A percentile compares a stretch with the other conserved stretches of the same genome.
Evolutionary conservation across 2,113 vertebrate genomes (phyloP).

Genomic region (Taxidea taxus): DNA sequence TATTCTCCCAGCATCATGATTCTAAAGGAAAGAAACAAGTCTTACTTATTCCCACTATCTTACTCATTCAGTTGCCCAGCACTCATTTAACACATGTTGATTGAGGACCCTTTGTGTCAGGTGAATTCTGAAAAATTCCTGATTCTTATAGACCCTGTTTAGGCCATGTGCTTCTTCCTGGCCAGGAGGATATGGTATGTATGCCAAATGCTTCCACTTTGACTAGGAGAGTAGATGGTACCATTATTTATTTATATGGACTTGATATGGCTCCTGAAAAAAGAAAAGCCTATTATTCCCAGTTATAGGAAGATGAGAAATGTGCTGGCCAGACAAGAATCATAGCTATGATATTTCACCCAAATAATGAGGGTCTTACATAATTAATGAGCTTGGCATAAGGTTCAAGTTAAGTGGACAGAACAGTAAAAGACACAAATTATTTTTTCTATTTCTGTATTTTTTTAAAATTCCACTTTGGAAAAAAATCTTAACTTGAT

Average conservation of each 20-base stretch:
- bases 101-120: not conserved
- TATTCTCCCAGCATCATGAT: not conserved
- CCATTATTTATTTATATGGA: not conserved
- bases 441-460: not conserved
- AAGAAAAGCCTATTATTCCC: not conserved
- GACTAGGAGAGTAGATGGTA: not conserved
- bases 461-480: not conserved
- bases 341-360: not conserved
- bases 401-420: not conserved
- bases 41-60: not conserved
- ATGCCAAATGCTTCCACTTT: not conserved
- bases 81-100: not conserved
- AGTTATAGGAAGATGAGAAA: not conserved
- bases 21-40: not conserved
- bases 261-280: not conserved
- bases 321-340: not conserved
- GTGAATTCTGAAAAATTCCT: not conserved
- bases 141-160: not conserved
- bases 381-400: not conserved
- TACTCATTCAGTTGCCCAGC: not conserved
- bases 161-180: not conserved
- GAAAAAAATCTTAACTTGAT: not conserved
- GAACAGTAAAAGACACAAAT: not conserved
- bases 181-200: not conserved
- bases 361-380: not conserved